These are phyloP conservation scores for Progne subis DNA, from an alignment of 2,113 vertebrate species.

Conservation along the genomic window DNA sequence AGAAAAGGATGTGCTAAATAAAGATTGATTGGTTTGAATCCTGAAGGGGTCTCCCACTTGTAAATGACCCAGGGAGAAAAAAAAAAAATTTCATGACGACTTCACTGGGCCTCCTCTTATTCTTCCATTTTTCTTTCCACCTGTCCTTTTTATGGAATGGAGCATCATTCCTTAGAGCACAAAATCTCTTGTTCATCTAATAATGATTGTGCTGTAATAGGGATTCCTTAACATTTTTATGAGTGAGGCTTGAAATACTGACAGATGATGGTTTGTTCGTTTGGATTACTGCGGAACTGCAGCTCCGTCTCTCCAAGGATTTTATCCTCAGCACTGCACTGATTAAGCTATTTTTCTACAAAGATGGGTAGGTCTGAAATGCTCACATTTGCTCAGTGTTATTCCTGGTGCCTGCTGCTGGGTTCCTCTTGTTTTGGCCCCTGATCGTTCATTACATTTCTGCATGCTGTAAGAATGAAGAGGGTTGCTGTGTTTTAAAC, in stretches of 20 bases:
- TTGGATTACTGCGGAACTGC: constrained; percentile 69
- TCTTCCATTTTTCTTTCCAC: constrained; percentile 72
- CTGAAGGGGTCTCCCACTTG: constrained; percentile 73
- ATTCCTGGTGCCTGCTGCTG: constrained; percentile 39
- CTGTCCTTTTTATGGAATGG: constrained; percentile 67
- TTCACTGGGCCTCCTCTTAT: constrained; percentile 70
- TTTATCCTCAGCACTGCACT: constrained; percentile 64
- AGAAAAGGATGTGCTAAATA: constrained; percentile 78
- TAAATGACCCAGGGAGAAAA: constrained; percentile 67
- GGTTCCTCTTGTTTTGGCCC: neutral
- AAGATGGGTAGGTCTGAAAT: constrained; percentile 77
- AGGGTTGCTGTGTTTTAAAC: constrained; percentile 55
- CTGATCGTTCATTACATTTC: neutral
- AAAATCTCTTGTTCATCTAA: constrained; percentile 66
- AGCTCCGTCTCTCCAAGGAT: constrained; percentile 62
- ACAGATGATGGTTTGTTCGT: constrained; percentile 70
- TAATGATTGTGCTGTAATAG: constrained; percentile 69
- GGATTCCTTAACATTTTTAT: constrained; percentile 53
- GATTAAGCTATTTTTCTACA: constrained; percentile 71
- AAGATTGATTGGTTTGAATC: constrained; percentile 73
- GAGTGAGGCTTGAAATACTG: constrained; percentile 53
- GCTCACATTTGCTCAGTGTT: constrained; percentile 51
- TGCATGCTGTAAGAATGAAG: constrained; percentile 53
- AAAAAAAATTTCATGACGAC: constrained; percentile 66
- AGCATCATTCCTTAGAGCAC: constrained; percentile 66